Base-by-base conservation (phyloP, 2,888 invertebrate species). In the Tanypteryx hageni region DNA sequence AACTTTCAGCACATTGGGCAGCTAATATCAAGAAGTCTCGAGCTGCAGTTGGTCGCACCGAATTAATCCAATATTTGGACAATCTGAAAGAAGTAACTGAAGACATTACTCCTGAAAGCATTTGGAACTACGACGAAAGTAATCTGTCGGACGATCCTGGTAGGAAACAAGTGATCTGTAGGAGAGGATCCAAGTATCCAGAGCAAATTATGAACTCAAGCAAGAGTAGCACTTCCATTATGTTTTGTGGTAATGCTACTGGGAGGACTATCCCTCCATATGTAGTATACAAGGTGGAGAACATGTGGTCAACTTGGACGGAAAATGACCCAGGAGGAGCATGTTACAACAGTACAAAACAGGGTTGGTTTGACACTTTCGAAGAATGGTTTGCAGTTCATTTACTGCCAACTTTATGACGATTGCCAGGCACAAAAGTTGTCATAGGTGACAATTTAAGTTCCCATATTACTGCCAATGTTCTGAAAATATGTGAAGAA, bases 241-340 rank as follows among this genome's bases (percentile, higher is more conserved):
- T 91, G 61, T 61, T 64, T 14, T n/a, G 44, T 91, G 31, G 94
- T 11, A 93, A 94, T 92, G 94, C 95, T 61, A 92, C 93, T 92
- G 95, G 95, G n/a, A 93, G 92, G 56, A 85, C 94, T 11, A 93
- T 95, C 83, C 94, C 94, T 22, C 94, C 94, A 57, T 95, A 94
- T 93, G 94, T 95, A 14, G 94, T 95, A 68, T 95, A 95, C 93
- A 94, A 94, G 92, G 92, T 94, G 0, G 93, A 92, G 92, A 81
- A 94, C 61, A 82, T 95, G 92, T 94, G 93, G 93, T 92, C 93
- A 31, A 93, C 94, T 8, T 95, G 94, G 94, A 93, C 92, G 11
- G 93, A 94, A 92, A 93, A 93, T 91, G 94, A 94, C 22, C 94
- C 94, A 84, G 81, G 27, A 81, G 82, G 82, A n/a, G 44, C 82